A percentile compares a stretch with the other conserved stretches of the same genome.
These are phyloP conservation scores for Pleuronectes platessa DNA, from an alignment of 2,113 vertebrate species.

Conservation along the genomic window DNA sequence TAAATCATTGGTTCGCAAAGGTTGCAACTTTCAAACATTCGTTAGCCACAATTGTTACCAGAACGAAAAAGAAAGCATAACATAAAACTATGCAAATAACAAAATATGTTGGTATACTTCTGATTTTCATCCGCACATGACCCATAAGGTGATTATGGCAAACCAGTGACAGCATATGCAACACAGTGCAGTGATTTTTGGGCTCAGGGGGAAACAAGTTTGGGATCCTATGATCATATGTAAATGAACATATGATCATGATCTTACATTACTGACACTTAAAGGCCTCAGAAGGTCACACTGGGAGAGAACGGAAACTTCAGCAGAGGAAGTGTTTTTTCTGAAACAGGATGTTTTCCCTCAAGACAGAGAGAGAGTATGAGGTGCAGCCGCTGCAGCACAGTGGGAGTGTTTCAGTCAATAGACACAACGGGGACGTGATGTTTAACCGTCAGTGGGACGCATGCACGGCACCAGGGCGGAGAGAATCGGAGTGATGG, in stretches of 20 bases:
- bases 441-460: neutral
- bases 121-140: too few species aligned
- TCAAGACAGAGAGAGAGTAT: neutral
- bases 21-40: too few species aligned
- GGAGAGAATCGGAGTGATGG: slow-evolving; percentile 1
- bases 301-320: slow-evolving; percentile 52
- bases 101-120: too few species aligned
- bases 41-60: too few species aligned
- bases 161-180: too few species aligned
- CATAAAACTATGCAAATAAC: too few species aligned
- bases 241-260: neutral
- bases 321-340: slow-evolving; percentile 34
- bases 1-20: too few species aligned
- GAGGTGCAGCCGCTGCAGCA: slow-evolving; percentile 19
- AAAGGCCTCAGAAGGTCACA: slow-evolving; percentile 22
- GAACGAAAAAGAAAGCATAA: too few species aligned
- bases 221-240: too few species aligned
- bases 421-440: neutral
- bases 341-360: slow-evolving; percentile 70
- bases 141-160: too few species aligned
- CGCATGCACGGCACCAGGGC: slow-evolving; percentile 6
- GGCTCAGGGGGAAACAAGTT: too few species aligned
- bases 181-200: too few species aligned
- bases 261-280: neutral
- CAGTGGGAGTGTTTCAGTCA: slow-evolving; percentile 43